These are phyloP conservation scores for Kryphioiulus occultus DNA, from an alignment of 2,888 invertebrate species.

Conservation along the genomic window DNA sequence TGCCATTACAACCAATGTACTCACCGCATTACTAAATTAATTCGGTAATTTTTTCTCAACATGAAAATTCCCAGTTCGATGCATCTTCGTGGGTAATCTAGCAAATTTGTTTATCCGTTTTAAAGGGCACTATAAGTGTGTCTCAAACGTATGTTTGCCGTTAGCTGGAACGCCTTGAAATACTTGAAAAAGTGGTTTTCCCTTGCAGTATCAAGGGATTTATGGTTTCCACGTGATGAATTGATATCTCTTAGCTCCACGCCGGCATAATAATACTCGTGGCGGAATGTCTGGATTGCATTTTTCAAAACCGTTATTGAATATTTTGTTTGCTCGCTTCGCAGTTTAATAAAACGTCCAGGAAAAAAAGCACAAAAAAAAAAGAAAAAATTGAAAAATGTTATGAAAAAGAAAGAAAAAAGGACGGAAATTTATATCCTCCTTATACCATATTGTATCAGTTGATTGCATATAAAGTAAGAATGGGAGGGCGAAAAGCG, in stretches of 20 bases:
- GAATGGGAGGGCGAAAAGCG: slow-evolving; percentile 24
- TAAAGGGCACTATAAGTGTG: neutral
- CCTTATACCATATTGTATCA: slow-evolving; percentile 22
- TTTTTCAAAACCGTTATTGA: slow-evolving; percentile 31
- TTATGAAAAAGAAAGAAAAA: neutral
- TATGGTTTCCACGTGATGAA: neutral
- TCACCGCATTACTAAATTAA: too few species aligned
- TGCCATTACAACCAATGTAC: too few species aligned
- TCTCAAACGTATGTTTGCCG: neutral
- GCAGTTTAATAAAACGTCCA: neutral
- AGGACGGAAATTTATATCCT: slow-evolving; percentile 4
- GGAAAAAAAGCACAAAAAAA: neutral
- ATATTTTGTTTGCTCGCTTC: slow-evolving; percentile 35
- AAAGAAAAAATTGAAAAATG: neutral
- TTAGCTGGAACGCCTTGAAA: neutral
- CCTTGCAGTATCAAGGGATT: neutral
- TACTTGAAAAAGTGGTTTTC: neutral
- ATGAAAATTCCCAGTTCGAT: neutral
- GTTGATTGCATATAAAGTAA: slow-evolving; percentile 35
- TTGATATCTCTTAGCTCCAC: slow-evolving; percentile 14
- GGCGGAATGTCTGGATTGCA: slow-evolving; percentile 29
- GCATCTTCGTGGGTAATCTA: neutral
- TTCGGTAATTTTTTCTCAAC: too few species aligned
- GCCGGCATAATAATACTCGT: neutral
- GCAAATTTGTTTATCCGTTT: neutral